Evolutionary conservation across 2,888 invertebrate species (phyloP), one percentile per base, ranked within the genome.

Genomic region (Epistrophe eligans): DNA sequence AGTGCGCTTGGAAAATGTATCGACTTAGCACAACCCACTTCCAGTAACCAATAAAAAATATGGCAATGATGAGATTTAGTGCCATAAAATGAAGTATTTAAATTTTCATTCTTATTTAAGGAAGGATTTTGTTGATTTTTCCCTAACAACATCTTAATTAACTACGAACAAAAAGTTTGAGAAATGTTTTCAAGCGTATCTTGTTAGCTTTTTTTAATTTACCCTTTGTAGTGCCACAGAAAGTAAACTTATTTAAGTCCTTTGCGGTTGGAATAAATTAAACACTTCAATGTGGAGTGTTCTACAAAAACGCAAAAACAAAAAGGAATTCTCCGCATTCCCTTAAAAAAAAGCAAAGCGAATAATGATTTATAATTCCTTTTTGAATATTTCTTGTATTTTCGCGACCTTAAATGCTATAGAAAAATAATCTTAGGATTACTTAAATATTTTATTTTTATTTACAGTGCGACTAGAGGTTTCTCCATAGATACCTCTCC

Each of bases 401-500:
- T 32, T 32, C 55, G 9, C 4, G 9, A 57, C 9, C 17, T 58
- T 0, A 58, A 32, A 19, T 38, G 10, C 24, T 52, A 4, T 24
- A 6, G 0, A 9, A 19, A 52, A 52, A 52, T 52, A 52, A 24
- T 48, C 48, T 19, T 35, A 17, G 15, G n/a, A 45, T 10, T 24
- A 13, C 4, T 13, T 19, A 13, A 32, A 40, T 67, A 2, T 28
- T 10, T 67, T 35, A 24, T 8, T 55, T 83, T 32, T 24, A 48
- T 28, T 45, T 74, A n/a, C 82, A 92, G 92, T 84, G 90, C 92
- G 67, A 91, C 92, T 81, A 92, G 92, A 76, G 91, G 92, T 60
- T 92, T 92, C 79, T 90, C 90, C 58, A 89, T 90, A 74, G 92
- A 92, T 60, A 90, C 92, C 55, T 92, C 92, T 50, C 91, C 92